These are phyloP conservation scores for Nemoura dubitans DNA, from an alignment of 2,888 invertebrate species.

Conservation along the genomic window DNA sequence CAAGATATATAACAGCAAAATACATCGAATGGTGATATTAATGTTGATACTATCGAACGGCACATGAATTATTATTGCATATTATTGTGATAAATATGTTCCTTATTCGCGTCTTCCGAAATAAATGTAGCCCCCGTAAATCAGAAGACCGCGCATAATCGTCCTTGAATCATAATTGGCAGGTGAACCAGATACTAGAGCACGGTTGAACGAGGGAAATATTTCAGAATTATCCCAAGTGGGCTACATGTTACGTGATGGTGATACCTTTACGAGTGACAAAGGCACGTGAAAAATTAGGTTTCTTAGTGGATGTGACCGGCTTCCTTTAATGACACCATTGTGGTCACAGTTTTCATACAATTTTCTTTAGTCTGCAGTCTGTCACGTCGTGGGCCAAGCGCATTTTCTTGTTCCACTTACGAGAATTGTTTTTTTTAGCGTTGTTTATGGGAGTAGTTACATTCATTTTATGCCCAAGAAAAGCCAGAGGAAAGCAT, in stretches of 20 bases:
- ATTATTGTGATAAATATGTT: no score
- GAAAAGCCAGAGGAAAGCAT: neutral
- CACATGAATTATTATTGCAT: no score
- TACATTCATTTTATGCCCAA: neutral
- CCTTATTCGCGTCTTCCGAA: no score
- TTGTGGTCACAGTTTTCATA: neutral
- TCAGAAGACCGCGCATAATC: no score
- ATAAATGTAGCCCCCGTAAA: no score
- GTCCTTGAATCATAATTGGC: no score
- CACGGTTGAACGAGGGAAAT: no score
- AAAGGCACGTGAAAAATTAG: neutral
- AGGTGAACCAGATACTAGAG: no score
- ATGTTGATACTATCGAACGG: no score
- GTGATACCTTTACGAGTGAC: neutral
- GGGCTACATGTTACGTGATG: neutral
- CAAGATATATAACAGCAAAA: no score
- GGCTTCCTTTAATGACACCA: neutral
- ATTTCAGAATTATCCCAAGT: no score
- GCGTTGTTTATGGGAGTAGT: neutral
- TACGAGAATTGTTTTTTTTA: neutral
- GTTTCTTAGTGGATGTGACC: neutral
- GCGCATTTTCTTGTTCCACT: neutral
- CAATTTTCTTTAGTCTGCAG: neutral
- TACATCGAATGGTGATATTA: no score
- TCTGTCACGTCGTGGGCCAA: neutral